These are phyloP conservation scores for Parthenolecanium corni DNA, from an alignment of 2,888 invertebrate genomes.

Conservation along the genomic window DNA sequence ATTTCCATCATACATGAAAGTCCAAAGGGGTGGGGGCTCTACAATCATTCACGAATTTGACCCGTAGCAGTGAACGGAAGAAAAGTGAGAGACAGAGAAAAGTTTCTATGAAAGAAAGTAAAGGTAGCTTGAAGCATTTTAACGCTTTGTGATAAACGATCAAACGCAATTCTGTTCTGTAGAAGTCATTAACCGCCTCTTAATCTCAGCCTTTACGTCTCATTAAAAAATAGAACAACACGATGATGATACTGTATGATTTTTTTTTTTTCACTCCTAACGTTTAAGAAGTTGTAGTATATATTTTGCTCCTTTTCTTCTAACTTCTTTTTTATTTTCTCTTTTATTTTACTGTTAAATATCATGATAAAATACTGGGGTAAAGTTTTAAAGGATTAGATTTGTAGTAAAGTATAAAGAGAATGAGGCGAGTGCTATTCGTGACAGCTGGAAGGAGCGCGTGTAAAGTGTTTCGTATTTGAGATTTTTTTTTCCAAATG, in stretches of 20 bases:
- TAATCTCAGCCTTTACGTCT: constrained; percentile 6
- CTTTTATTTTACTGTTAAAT: constrained; percentile 7
- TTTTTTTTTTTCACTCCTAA: background rate
- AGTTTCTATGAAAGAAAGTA: background rate
- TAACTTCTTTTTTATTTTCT: background rate
- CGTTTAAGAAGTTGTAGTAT: background rate
- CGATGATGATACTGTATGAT: constrained; percentile 6
- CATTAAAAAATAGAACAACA: constrained; percentile 12
- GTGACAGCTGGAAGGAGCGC: constrained; percentile 27
- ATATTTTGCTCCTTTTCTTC: background rate
- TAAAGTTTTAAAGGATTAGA: constrained; percentile 9
- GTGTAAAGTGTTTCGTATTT: constrained; percentile 19
- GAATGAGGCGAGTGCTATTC: constrained; percentile 14
- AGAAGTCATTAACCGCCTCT: constrained; percentile 3
- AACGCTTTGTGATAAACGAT: constrained; percentile 10
- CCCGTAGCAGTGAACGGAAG: background rate
- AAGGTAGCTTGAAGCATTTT: constrained; percentile 9
- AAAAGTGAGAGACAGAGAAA: background rate
- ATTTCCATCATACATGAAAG: no score
- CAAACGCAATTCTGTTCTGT: background rate
- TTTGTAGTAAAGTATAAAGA: constrained; percentile 3
- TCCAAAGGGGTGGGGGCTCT: no score
- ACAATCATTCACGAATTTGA: constrained; percentile 4
- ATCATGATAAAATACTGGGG: constrained; percentile 10
- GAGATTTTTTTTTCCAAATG: constrained; percentile 6